Base-by-base conservation (phyloP, 2,888 invertebrate species). In the Tribolium freemani region DNA sequence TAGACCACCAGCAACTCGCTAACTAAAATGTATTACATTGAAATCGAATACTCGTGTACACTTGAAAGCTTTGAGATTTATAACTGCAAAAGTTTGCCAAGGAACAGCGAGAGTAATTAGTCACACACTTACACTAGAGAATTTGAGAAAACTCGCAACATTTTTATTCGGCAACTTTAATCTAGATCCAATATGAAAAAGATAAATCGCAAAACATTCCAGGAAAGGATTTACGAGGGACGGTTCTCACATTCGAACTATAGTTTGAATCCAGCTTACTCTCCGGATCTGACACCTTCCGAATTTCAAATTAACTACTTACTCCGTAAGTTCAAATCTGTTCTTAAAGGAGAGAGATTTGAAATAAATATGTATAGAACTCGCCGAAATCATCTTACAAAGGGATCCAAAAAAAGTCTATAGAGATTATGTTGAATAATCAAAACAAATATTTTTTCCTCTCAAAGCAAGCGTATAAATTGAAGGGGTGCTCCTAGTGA, bases 1-100 rank as follows among this genome's bases (percentile, higher is more conserved):
- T 54, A 54, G 69, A 56, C 61, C 69, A 56, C 54, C 48, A 63
- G 26, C 61, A 70, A 61, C 45, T 69, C 54, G 38, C 68, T 72
- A 72, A 72, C 72, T 68, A 69, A 72, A 72, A 72, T 72, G 63
- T 72, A 72, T 72, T 72, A 69, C 72, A 51, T 38, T 63, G 68
- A 72, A 72, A 72, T 72, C 72, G 72, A 72, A 68, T 72, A 68
- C 72, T 69, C 72, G 61, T 72, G 72, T 69, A 71, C 63, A 45
- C 57, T 68, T 63, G 56, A 68, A 63, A 68, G 68, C 63, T 48
- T 53, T 38, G 21, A 69, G 72, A 72, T 72, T 72, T 72, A 72
- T 72, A 69, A 61, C 56, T 16, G 46, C 13, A 48, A 68, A 72
- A 72, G 63, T 68, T 72, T 66, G 48, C 51, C 38, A 20, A 68